Evolutionary conservation across 2,888 invertebrate species (phyloP), one percentile per base, ranked within the genome.

Genomic region (Drosophila pseudotalamancana): DNA sequence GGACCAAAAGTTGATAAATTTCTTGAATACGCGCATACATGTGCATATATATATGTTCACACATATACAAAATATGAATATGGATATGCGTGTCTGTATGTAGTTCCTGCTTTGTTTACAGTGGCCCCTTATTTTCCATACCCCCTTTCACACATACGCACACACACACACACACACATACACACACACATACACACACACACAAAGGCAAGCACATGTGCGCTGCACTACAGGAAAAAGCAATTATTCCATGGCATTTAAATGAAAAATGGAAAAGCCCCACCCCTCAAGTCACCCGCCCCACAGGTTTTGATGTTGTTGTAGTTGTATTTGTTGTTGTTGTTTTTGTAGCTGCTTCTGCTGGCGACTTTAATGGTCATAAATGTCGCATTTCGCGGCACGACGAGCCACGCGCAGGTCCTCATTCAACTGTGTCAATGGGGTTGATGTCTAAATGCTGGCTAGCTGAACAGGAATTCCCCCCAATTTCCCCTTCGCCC

Each of bases 211-310:
- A 34, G 37, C 57, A 50, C 50, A 62, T 55, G 31, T 37, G 55
- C 34, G 31, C 21, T 68, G 74, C 49, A 49, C 34, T 55, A 83
- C 80, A 80, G 80, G 80, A 83, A 87, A 84, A 84, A 81, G 85
- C 87, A 84, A 81, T 87, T 87, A 81, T 84, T 76, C 64, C 66
- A 66, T 66, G 85, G 77, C 85, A 84, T 84, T 81, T 87, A 71
- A 84, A 77, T 69, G 81, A 84, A 84, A 84, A 87, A 81, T 87
- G 75, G 71, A 87, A 81, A 84, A 64, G 73, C 67, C 83, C 63
- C 70, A 42, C 32, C 32, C 46, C 4, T 1, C 12, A 18, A 25
- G 14, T 11, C 16, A 35, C 39, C n/a, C 12, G 16, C 8, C 25
- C n/a, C 40, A 29, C 21, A 18, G 25, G 37, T 23, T 8, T 12